A percentile compares a stretch with the other conserved stretches of the same genome.
phyloP scores from a whole-genome alignment of 2,113 vertebrate species.

The Epinephelus fuscoguttatus region DNA sequence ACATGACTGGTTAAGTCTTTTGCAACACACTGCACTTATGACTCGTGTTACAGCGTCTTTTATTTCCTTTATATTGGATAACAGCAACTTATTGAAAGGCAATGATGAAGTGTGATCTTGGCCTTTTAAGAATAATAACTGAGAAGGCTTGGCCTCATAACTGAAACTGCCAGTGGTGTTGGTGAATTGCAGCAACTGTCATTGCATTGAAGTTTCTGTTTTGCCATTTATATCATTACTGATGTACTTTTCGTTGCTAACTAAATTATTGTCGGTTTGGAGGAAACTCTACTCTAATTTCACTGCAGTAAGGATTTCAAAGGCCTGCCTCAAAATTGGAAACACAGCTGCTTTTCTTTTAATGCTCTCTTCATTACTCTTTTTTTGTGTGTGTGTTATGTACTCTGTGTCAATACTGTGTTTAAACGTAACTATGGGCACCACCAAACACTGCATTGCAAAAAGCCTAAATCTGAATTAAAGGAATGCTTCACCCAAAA shows the following conservation, averaged over 20 bases:
- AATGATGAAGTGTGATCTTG: not conserved
- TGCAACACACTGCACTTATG: conserved; percentile 23
- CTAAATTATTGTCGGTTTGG: not conserved
- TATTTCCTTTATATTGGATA: not conserved
- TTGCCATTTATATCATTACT: not conserved
- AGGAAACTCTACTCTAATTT: not conserved
- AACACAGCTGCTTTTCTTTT: not conserved
- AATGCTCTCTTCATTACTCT: not conserved
- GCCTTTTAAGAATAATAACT: conserved; percentile 1
- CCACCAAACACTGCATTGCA: not conserved
- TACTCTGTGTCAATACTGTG: not conserved
- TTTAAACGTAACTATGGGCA: not conserved
- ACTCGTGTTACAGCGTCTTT: conserved; percentile 9
- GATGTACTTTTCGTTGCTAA: not conserved
- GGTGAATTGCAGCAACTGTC: not conserved
- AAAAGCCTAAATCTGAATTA: not conserved
- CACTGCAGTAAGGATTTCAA: not conserved
- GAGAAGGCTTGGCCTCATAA: not conserved
- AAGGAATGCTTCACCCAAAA: no score
- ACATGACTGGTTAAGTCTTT: conserved; percentile 21
- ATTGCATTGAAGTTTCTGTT: not conserved
- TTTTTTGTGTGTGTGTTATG: not conserved
- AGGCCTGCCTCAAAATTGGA: not conserved
- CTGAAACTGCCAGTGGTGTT: not conserved
- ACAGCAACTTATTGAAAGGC: not conserved